Percentiles rank a stretch among this genome's conserved stretches.
phyloP scores from a whole-genome alignment of 2,113 vertebrate genomes.

The Sinocyclocheilus maitianheensis region DNA sequence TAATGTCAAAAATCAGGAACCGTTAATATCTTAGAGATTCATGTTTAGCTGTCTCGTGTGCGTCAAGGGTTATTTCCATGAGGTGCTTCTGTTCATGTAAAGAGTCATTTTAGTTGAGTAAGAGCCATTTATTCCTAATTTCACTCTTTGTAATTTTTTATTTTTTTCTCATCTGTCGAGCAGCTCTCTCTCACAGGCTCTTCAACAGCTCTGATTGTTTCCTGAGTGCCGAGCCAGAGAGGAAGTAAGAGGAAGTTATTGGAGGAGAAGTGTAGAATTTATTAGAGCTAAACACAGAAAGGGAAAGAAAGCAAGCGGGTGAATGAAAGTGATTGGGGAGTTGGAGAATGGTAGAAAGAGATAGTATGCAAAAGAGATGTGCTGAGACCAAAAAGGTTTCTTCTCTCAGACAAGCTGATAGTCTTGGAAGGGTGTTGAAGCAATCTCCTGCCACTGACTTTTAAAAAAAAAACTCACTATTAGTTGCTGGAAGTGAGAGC shows the following conservation, averaged over 20 bases:
- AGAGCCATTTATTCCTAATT: not conserved
- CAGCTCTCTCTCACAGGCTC: constrained; percentile 61
- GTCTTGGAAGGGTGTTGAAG: not conserved
- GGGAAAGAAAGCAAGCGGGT: constrained; percentile 56
- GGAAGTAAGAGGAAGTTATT: constrained; percentile 93
- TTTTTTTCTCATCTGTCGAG: not conserved
- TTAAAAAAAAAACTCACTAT: not conserved
- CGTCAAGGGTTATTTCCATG: not conserved
- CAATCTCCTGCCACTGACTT: not conserved
- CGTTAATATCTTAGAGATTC: not conserved
- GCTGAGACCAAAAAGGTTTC: not conserved
- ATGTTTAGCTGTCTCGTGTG: constrained; percentile 16
- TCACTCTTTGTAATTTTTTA: not conserved
- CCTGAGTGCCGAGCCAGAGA: constrained; percentile 88
- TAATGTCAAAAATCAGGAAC: constrained; percentile 1
- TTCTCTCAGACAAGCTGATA: constrained; percentile 33
- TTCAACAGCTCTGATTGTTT: constrained; percentile 88
- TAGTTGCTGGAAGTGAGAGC: not conserved
- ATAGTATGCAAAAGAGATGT: no score
- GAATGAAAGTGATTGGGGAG: constrained; percentile 22
- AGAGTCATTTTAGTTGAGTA: not conserved
- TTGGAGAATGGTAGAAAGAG: not conserved
- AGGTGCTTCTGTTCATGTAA: not conserved
- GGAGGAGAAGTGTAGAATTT: constrained; percentile 80
- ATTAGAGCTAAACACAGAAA: constrained; percentile 71